Evolutionary conservation across 2,797 vertebrate genomes (phyloP), one percentile per base, ranked within the genome.

Genomic region (Pseudomugil gertrudae): DNA sequence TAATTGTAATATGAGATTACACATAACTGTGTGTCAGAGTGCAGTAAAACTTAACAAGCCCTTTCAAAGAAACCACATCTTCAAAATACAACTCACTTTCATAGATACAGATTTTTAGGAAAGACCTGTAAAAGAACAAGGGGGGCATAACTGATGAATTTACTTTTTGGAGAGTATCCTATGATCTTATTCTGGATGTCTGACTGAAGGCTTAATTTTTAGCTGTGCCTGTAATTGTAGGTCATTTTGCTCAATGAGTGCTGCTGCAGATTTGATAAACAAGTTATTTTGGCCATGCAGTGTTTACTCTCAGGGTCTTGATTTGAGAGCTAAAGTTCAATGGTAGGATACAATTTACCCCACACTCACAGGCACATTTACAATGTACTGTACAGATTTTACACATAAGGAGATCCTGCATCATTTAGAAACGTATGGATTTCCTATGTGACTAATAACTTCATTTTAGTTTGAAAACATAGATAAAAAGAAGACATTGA

Each of bases 161-260:
- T 83, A n/a, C 69, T 54, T 77, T 87, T 86, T 88, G 85, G 81
- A 85, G 86, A 84, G 86, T 87, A 76, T 92, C 87, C 85, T 90
- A 89, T 95, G 93, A 95, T 94, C 93, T 94, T 87, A 94, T 91
- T 83, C 92, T 92, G 92, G 92, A 94, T 91, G 80, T 88, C 83
- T 92, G 92, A 93, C 92, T 94, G 79, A 95, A 92, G 94, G 94
- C 93, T 93, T 95, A 94, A 95, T 96, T 93, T 94, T 92, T 95
- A 95, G 93, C 92, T 94, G 94, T 91, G 91, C 93, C 93, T 94
- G 94, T 96, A 96, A 96, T 96, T 96, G 94, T 94, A 95, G 95
- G 94, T 93, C 92, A 95, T 96, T 96, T 96, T 91, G 94, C 93
- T 85, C 93, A 92, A 92, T 95, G 94, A 96, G 93, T 94, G 93